phyloP scores from a whole-genome alignment of 2,113 vertebrate species.

The Oreotrochilus melanogaster region DNA sequence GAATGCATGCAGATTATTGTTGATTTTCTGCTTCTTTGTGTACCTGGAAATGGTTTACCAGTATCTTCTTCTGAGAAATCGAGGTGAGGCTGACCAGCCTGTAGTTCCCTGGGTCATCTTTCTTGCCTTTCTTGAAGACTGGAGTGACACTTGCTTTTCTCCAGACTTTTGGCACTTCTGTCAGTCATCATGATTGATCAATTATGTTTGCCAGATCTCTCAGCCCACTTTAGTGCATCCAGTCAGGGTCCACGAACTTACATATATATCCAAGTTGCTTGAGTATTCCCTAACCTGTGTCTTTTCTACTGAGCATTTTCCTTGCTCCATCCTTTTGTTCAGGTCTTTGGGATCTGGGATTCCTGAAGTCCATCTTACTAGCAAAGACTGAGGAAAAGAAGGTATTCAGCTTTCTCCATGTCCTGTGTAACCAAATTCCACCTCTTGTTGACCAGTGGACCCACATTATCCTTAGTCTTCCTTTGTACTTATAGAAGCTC shows the following conservation, averaged over 20 bases:
- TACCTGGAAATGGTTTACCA: no score
- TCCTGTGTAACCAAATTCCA: neutral
- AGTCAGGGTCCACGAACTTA: neutral
- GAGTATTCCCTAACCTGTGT: neutral
- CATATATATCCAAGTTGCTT: neutral
- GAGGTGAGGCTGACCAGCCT: no score
- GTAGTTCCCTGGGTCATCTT: no score
- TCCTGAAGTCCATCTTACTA: neutral
- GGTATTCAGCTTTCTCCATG: neutral
- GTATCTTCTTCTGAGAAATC: no score
- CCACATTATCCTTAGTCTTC: neutral
- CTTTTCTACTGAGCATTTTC: neutral
- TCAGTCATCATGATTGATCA: neutral
- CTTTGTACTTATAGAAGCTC: neutral
- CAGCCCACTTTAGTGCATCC: neutral
- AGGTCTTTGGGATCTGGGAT: neutral
- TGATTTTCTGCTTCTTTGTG: no score
- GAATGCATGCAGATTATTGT: no score
- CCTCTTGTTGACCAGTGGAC: neutral
- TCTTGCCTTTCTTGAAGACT: neutral
- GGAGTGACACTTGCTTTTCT: neutral
- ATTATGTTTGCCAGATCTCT: no score
- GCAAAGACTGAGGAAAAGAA: neutral
- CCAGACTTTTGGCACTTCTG: neutral
- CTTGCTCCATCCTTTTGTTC: neutral